Base-by-base conservation (phyloP, 30 jellyfish, hydroid and myxozoan species). In the Chrysaora quinquecirrha region DNA sequence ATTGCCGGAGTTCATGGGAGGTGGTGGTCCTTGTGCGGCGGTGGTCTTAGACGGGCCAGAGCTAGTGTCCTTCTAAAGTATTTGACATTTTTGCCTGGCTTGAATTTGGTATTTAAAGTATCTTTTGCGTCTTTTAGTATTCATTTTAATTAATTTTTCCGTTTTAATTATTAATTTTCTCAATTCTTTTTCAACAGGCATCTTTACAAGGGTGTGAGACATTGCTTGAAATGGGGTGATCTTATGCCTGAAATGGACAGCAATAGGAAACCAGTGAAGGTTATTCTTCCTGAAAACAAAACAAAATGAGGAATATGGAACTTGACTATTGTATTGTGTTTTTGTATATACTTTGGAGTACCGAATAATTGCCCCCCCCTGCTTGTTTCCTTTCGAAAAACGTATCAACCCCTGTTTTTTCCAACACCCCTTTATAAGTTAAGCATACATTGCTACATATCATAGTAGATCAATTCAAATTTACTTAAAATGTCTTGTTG, bases 181-280 rank as follows among this genome's bases (percentile, higher is more conserved):
- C 29, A 1, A 11, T 20, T 38, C 46, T 18, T 34, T 29, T 34
- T 14, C 30, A 14, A 24, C 70, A 92, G 98, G 75, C 47, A 78
- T 29, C 48, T 92, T 75, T 92, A 92, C 80, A 92, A 92, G 82
- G 97, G 97, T 0, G 82, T 66, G 11, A 79, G 97, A 19, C 98
- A 92, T 60, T 79, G 98, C 65, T 52, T 86, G 60, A 73, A 75
- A 28, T 82, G 94, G 94, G 98, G 98, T 23, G 98, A 92, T 52
- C 66, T 71, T 68, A 27, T 92, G 84, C 98, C 98, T 0, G 75
- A 48, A 0, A 34, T 60, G 34, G 90, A 64, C 27, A 73, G 35
- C 33, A 64, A 50, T 18, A 80, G 64, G 47, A 30, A 73, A 30
- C 97, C 98, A 19, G 43, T 74, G 93, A 76, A 90, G 27, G 49